These are phyloP conservation scores for Lophotis ruficrista DNA, from an alignment of 2,113 vertebrate genomes.

Conservation along the genomic window DNA sequence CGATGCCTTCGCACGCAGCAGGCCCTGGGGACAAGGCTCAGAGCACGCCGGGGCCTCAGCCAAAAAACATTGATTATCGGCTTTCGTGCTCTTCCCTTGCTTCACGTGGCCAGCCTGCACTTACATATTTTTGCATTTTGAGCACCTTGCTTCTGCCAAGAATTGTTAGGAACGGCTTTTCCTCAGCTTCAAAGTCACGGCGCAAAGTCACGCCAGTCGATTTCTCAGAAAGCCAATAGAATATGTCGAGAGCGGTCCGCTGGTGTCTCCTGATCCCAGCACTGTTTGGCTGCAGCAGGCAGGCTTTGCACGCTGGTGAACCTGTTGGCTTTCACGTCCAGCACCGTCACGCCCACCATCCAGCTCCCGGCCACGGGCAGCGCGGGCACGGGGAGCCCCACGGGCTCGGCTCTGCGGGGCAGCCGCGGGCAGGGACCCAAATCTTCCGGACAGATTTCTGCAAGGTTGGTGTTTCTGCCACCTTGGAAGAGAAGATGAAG, in stretches of 20 bases:
- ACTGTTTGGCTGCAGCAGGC: background rate
- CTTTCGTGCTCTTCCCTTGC: background rate
- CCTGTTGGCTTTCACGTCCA: accelerated
- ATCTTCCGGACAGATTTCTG: background rate
- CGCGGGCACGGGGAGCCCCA: background rate
- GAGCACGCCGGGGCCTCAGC: background rate
- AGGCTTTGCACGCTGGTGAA: accelerated
- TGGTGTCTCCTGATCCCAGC: background rate
- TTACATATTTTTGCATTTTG: background rate
- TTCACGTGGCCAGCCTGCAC: background rate
- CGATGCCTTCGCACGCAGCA: background rate
- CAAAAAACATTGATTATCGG: background rate
- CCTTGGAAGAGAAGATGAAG: background rate
- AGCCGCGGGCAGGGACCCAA: no score
- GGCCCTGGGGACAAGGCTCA: background rate
- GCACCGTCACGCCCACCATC: accelerated
- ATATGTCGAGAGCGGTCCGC: background rate
- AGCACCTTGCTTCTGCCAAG: background rate
- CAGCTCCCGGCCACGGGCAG: background rate
- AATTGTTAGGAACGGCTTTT: no score
- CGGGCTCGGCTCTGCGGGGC: background rate
- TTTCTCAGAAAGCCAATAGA: background rate
- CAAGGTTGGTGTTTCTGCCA: background rate
- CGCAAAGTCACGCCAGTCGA: background rate
- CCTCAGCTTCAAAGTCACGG: background rate